These are phyloP conservation scores for Rhagoletis pomonella DNA, from an alignment of 1,140 invertebrate genomes.

Conservation along the genomic window DNA sequence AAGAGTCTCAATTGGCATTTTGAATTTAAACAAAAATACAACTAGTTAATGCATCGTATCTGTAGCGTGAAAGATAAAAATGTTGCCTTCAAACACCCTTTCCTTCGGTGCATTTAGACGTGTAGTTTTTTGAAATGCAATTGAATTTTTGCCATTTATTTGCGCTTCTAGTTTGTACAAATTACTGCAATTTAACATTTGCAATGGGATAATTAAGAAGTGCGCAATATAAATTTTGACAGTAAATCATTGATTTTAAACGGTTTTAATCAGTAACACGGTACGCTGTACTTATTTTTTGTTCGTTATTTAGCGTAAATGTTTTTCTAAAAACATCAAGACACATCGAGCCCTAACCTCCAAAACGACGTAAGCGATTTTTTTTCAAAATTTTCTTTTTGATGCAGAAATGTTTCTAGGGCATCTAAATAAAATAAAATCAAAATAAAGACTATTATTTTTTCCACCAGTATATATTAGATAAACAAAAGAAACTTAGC, in stretches of 20 bases:
- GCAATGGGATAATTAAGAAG: neutral
- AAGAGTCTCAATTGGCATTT: neutral
- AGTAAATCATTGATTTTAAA: neutral
- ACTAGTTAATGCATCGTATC: conserved; percentile 3
- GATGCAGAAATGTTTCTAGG: too few species aligned
- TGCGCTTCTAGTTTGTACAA: neutral
- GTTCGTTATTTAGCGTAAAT: too few species aligned
- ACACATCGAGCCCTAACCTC: too few species aligned
- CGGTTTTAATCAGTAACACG: conserved; percentile 16
- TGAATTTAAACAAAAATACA: conserved; percentile 7
- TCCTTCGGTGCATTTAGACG: neutral
- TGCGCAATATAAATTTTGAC: neutral
- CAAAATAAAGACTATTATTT: too few species aligned
- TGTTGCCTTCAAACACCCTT: conserved; percentile 30
- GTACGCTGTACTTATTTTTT: too few species aligned
- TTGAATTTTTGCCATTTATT: neutral
- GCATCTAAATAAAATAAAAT: too few species aligned
- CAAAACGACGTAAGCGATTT: too few species aligned
- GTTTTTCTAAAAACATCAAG: too few species aligned
- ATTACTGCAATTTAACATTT: conserved; percentile 16
- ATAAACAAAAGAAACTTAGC: too few species aligned
- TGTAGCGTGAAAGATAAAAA: conserved; percentile 27
- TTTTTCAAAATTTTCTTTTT: too few species aligned
- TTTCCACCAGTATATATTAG: too few species aligned
- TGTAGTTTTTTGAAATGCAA: neutral